Evolutionary conservation across 2,797 vertebrate genomes (phyloP), one percentile per base, ranked within the genome.

Genomic region (Cyprinella venusta): DNA sequence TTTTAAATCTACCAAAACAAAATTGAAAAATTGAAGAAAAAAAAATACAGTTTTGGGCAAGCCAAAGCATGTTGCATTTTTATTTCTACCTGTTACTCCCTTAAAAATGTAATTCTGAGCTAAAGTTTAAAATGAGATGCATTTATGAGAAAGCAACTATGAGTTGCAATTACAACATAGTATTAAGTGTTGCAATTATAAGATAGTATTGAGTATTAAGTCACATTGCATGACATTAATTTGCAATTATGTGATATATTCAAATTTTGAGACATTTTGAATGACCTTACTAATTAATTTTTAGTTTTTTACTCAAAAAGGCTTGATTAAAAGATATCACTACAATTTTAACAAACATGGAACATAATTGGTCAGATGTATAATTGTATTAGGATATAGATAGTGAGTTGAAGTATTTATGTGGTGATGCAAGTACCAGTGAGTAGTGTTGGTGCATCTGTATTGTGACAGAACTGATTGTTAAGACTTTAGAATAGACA

Each of bases 371-470:
- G 52, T n/a, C 71, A 38, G 16, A 45, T 21, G 12, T 54, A 56
- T 54, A 74, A 74, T 74, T 30, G 3, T 15, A 15, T 67, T 78
- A 67, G 61, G 10, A 67, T 52, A 13, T 78, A 48, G 16, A n/a
- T 63, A 5, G 21, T 18, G 21, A 24, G n/a, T 24, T 26, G 10
- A 50, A 33, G 56, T 30, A 48, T 77, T 77, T 64, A 65, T 13
- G 19, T 50, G 7, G 21, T 38, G 45, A 52, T 38, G 36, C 48
- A 68, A 24, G 30, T 52, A 79, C 45, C 30, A 26, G 12, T 38
- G 21, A 67, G 36, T 79, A 54, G 30, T 24, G 30, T 79, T 68
- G 30, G 12, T 59, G 36, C 36, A 40, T 76, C 36, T 59, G 72
- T 76, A 42, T 3, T 52, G 40, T 48, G 10, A 63, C 16, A 64